These are phyloP conservation scores for Eupeodes luniger DNA, from an alignment of 2,888 invertebrate species.

Conservation along the genomic window DNA sequence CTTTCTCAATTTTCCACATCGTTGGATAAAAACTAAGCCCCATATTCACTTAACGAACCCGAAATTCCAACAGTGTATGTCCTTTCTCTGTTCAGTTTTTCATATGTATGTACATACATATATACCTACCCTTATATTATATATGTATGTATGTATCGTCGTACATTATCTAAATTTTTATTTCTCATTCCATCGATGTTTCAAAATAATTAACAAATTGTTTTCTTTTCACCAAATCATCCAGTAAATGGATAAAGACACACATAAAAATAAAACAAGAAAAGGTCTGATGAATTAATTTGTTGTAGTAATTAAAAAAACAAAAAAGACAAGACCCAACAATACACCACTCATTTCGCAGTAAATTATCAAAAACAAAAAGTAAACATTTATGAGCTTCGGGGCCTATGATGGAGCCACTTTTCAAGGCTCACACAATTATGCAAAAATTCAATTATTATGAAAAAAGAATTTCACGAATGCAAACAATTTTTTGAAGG, in stretches of 20 bases:
- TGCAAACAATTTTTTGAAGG: slow-evolving; percentile 35
- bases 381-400: slow-evolving; percentile 45
- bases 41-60: slow-evolving; percentile 54
- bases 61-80: slow-evolving; percentile 49
- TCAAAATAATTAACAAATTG: slow-evolving; percentile 51
- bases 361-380: slow-evolving; percentile 40
- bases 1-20: slow-evolving; percentile 41
- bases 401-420: slow-evolving; percentile 28
- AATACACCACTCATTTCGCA: slow-evolving; percentile 13
- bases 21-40: slow-evolving; percentile 46
- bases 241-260: slow-evolving; percentile 20
- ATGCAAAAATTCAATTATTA: slow-evolving; percentile 69
- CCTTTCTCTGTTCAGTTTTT: slow-evolving; percentile 37
- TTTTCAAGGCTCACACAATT: slow-evolving; percentile 68
- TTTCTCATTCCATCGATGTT: slow-evolving; percentile 46
- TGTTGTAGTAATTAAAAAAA: slow-evolving; percentile 50
- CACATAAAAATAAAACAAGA: slow-evolving; percentile 39
- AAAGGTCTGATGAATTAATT: slow-evolving; percentile 38
- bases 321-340: not conserved
- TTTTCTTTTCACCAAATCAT: slow-evolving; percentile 30
- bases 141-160: no score
- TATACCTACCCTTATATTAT: no score
- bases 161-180: slow-evolving; percentile 44
- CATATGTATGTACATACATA: not conserved
- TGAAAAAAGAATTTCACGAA: slow-evolving; percentile 9